A percentile compares a stretch with the other conserved stretches of the same genome.
phyloP scores from a whole-genome alignment of 2,888 invertebrate species.

The Tridacna crocea region DNA sequence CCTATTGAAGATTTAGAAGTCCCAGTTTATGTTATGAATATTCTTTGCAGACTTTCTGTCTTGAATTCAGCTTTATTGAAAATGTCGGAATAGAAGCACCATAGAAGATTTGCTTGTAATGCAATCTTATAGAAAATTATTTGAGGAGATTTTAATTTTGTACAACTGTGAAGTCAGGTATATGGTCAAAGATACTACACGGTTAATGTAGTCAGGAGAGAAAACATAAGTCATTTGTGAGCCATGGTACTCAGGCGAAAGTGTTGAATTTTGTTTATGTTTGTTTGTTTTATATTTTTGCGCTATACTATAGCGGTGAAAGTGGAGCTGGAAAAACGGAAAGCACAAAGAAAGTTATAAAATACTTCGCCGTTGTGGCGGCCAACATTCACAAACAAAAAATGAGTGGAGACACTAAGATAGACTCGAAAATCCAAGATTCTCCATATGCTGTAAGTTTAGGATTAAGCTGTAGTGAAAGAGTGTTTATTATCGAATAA shows the following conservation, averaged over 20 bases:
- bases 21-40: background rate
- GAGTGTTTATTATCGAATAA: background rate
- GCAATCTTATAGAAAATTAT: too few relatives aligned
- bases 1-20: background rate
- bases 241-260: too few relatives aligned
- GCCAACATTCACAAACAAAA: constrained; percentile 83
- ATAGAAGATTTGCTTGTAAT: too few relatives aligned
- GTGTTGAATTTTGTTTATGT: background rate
- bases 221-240: too few relatives aligned
- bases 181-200: too few relatives aligned
- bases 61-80: too few relatives aligned
- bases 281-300: constrained; percentile 6
- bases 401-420: constrained; percentile 37
- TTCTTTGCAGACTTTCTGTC: too few relatives aligned
- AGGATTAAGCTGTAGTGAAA: background rate
- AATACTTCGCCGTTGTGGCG: constrained; percentile 93
- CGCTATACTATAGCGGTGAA: constrained; percentile 65
- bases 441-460: constrained; percentile 67
- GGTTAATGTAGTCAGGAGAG: too few relatives aligned
- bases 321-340: constrained; percentile 99
- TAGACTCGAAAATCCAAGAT: constrained; percentile 53
- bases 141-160: too few relatives aligned
- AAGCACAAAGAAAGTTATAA: constrained; percentile 99
- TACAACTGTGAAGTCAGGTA: too few relatives aligned
- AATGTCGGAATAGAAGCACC: too few relatives aligned